These are phyloP conservation scores for Morinoia aosen DNA, from an alignment of 2,888 invertebrate species.

Conservation along the genomic window DNA sequence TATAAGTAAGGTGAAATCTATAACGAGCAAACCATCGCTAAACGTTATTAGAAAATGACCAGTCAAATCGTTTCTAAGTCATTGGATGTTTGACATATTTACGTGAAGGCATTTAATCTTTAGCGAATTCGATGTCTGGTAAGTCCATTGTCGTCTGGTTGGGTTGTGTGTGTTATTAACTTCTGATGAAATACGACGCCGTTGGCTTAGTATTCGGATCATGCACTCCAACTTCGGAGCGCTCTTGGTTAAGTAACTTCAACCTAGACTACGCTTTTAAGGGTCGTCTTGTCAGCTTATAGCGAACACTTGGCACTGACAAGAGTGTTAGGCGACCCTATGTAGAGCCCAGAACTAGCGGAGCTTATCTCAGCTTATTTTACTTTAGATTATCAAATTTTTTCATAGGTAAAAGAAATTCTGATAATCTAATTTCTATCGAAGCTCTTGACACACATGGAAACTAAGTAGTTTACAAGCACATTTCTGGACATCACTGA, in stretches of 20 bases:
- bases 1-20: too few species aligned
- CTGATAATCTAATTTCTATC: not conserved
- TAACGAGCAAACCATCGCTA: too few species aligned
- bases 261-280: not conserved
- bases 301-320: not conserved
- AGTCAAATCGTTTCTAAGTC: too few species aligned
- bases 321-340: not conserved
- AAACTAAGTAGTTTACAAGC: not conserved
- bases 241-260: not conserved
- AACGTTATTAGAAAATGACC: too few species aligned
- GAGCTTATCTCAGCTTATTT: not conserved
- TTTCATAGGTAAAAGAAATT: not conserved
- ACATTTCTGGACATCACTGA: not conserved
- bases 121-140: not conserved
- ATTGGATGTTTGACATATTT: too few species aligned
- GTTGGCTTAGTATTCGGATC: not conserved
- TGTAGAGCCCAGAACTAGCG: not conserved
- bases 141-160: not conserved
- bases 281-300: not conserved
- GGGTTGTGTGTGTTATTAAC: not conserved
- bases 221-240: not conserved
- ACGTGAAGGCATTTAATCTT: too few species aligned
- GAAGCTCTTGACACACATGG: not conserved
- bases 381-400: not conserved
- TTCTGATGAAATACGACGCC: not conserved